Conservation (phyloP, 2,113 vertebrate genomes). For the Ailurus styani region DNA sequence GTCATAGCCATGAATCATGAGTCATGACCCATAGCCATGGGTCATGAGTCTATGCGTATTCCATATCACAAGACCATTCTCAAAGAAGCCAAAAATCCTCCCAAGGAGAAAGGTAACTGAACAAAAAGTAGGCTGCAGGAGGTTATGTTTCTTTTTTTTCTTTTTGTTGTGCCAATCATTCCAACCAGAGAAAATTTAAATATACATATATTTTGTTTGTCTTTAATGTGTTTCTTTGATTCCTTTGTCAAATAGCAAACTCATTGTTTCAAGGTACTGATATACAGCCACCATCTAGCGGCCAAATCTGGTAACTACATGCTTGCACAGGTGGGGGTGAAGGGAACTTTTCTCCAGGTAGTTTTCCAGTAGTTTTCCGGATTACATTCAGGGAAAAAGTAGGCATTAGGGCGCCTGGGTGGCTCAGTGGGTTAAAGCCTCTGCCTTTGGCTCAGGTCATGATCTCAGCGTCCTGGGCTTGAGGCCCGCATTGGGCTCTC, state of each 20-base stretch:
- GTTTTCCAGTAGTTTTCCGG: not conserved
- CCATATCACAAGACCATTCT: not conserved
- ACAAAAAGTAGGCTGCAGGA: not conserved
- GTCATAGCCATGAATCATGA: fast-evolving
- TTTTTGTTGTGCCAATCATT: not conserved
- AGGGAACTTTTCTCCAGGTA: not conserved
- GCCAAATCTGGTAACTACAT: not conserved
- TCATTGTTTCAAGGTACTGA: not conserved
- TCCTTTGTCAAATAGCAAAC: conserved; percentile 15
- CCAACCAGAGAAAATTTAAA: conserved; percentile 13
- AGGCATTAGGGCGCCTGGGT: too few relatives aligned
- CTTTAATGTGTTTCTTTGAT: not conserved
- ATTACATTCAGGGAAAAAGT: not conserved
- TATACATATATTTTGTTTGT: not conserved
- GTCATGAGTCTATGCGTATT: not conserved
- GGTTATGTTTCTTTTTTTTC: not conserved
- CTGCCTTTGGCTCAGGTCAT: too few relatives aligned
- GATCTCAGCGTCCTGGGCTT: too few relatives aligned
- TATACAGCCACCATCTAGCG: conserved; percentile 58
- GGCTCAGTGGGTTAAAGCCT: too few relatives aligned
- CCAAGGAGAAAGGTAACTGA: not conserved
- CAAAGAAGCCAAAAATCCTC: not conserved
- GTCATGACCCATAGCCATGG: too few relatives aligned
- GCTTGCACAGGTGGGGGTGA: not conserved
- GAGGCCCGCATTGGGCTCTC: too few relatives aligned